Base-by-base conservation (phyloP, 2,888 invertebrate species). In the Leptodirus hochenwartii region DNA sequence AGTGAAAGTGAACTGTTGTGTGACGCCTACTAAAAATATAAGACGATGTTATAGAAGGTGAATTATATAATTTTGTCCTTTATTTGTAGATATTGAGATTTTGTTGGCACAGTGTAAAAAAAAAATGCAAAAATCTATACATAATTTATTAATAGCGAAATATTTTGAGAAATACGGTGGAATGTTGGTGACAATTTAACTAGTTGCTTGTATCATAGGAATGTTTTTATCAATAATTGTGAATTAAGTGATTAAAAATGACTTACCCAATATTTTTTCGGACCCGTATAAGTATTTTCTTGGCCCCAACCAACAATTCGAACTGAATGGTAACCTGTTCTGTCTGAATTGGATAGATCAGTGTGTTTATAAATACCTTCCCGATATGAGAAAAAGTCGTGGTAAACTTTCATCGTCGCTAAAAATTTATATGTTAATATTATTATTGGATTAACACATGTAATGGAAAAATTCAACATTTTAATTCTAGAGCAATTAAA, bases 271-370 rank as follows among this genome's bases (percentile, higher is more conserved):
- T 77, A 90, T 53, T 81, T 85, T 23, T 69, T 59, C 2, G 64
- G 59, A 11, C 72, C 68, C 22, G 44, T 47, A 27, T 54, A 51
- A 25, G 57, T 49, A 25, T 55, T 55, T 42, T 80, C 77, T 49
- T 81, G 79, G 5, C 90, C 90, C 90, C 90, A 91, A 12, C 95
- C 93, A 2, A 93, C 56, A 36, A 95, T 71, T 45, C 87, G 69
- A 8, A 95, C 88, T 16, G 91, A 88, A 56, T 93, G 93, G 43
- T 80, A 79, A 0, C 80, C 82, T 26, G 65, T 62, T 32, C 66
- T 54, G 28, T 64, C 56, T 5, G 62, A 55, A 34, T 66, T 54
- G 2, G 66, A 64, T 17, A 56, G 38, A 38, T 64, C 58, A 0
- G 56, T 58, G 41, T 69, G 75, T 3, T 61, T 64, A 57, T 95